Evolutionary conservation across 2,113 vertebrate genomes (phyloP), one percentile per base, ranked within the genome.

Genomic region (Pluvialis apricaria): DNA sequence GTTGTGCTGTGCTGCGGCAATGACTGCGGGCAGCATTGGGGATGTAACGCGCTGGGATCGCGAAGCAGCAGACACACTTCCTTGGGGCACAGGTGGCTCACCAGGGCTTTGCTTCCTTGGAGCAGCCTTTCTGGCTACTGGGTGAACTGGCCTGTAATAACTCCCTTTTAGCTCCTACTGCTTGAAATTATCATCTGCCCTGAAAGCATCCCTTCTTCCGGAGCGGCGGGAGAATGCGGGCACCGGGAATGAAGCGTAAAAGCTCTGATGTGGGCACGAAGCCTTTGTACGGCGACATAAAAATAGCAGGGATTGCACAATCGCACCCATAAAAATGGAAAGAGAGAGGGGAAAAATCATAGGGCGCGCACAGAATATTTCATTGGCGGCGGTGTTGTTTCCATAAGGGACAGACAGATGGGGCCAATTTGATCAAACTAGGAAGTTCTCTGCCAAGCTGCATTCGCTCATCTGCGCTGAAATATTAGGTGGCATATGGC

Each of bases 321-420:
- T 20, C 58, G 47, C 47, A 88, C 87, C 66, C 95, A 57, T 68
- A 90, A 94, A 96, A 94, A 91, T 54, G 76, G 92, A 18, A 92
- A 92, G 75, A 82, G 68, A 78, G 86, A 66, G 88, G 68, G 47
- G 47, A 11, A 13, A 69, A 91, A 89, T 28, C 44, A 10, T 10
- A 3, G 70, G 49, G 80, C 9, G 17, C 29, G 10, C 25, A 3
- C 8, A 55, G 86, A 94, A 28, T 88, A 83, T 96, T 89, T 92
- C 95, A 85, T 82, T 86, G 95, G 66, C 13, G 52, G 84, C 90
- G 83, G 77, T 10, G 42, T 77, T 94, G 55, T 84, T 90, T 93
- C 94, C 96, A 21, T 22, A 26, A 95, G 90, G 95, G 85, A 71
- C 22, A 40, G 92, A 73, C 95, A 97, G 93, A 94, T 94, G 96